phyloP scores from a whole-genome alignment of 2,113 vertebrate species.

The Butorides virescens region DNA sequence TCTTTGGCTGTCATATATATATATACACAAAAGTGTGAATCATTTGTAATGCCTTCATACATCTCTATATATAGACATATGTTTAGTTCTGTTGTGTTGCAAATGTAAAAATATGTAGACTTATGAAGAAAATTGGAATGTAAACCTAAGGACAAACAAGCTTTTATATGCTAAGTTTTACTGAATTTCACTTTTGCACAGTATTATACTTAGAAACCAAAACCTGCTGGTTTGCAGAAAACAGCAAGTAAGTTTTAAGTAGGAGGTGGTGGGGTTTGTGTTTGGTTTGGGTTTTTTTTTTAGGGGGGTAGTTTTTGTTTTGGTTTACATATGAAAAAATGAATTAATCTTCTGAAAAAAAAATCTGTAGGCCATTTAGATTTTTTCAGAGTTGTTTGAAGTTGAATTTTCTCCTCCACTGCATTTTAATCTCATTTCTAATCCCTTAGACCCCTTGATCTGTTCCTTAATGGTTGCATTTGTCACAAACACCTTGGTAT shows the following conservation, averaged over 20 bases:
- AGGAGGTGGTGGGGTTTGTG: neutral
- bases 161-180: neutral
- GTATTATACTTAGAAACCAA: neutral
- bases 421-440: constrained; percentile 17
- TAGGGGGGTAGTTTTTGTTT: neutral
- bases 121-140: neutral
- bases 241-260: neutral
- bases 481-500: neutral
- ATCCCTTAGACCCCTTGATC: neutral
- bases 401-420: neutral
- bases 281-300: neutral
- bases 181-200: neutral
- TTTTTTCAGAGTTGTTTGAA: neutral
- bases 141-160: neutral
- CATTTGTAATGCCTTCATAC: neutral
- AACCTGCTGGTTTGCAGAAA: neutral
- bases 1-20: neutral
- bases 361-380: neutral
- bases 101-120: neutral
- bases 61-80: neutral
- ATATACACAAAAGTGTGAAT: neutral
- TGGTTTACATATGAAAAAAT: neutral
- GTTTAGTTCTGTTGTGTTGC: neutral
- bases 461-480: neutral
- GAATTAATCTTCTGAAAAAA: neutral